phyloP scores from a whole-genome alignment of 2,113 vertebrate species.

The Pangasianodon hypophthalmus region DNA sequence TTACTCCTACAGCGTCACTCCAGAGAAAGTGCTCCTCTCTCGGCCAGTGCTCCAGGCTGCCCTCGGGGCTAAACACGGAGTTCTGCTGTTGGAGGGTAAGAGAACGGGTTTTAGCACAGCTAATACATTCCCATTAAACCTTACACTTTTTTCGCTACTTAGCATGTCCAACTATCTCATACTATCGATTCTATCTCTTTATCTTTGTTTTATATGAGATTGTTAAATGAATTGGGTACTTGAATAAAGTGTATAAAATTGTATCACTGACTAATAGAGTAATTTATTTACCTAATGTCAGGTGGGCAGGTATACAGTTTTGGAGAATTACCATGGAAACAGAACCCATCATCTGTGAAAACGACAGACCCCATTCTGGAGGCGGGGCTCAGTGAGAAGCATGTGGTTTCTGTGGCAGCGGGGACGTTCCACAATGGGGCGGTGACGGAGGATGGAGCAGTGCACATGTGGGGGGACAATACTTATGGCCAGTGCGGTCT shows the following conservation, averaged over 20 bases:
- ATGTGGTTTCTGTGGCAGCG: conserved; percentile 82
- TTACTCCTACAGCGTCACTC: conserved; percentile 81
- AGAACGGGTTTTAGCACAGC: not conserved
- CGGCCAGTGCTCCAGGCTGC: conserved; percentile 88
- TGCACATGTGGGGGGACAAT: conserved; percentile 97
- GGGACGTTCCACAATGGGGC: conserved; percentile 90
- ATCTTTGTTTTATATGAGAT: not conserved
- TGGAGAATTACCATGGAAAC: conserved; percentile 86
- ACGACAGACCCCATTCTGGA: conserved; percentile 77
- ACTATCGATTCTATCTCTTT: not conserved
- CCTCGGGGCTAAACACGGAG: conserved; percentile 83
- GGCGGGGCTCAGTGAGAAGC: conserved; percentile 80
- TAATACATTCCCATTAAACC: not conserved
- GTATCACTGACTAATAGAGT: not conserved
- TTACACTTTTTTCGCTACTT: not conserved
- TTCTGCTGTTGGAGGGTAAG: conserved; percentile 90
- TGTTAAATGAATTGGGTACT: not conserved
- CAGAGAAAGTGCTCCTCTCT: conserved; percentile 81
- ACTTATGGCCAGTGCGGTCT: conserved; percentile 89
- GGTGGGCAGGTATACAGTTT: conserved; percentile 93
- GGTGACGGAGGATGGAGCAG: conserved; percentile 83
- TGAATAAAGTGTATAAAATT: not conserved
- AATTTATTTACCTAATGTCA: conserved; percentile 53
- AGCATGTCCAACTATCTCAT: not conserved
- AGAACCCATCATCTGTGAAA: conserved; percentile 57